These are phyloP conservation scores for Chitala chitala DNA, from an alignment of 2,113 vertebrate species.

Conservation along the genomic window DNA sequence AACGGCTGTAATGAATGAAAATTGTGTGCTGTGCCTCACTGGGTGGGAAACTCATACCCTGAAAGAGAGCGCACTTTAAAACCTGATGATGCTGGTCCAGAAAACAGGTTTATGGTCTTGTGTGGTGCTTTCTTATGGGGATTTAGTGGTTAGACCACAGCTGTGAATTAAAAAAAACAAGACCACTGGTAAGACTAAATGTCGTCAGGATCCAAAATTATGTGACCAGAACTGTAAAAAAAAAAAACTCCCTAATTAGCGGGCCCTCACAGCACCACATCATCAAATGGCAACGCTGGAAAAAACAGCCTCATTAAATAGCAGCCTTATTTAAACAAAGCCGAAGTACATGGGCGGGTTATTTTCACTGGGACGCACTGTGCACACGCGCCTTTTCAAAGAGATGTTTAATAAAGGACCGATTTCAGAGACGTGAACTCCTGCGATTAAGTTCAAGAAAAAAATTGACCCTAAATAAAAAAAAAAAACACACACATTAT, in stretches of 20 bases:
- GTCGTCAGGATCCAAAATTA: background rate
- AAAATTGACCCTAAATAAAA: background rate
- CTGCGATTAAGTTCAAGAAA: constrained; percentile 1
- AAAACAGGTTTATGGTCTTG: background rate
- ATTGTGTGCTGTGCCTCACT: background rate
- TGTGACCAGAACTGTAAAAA: background rate
- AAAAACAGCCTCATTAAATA: background rate
- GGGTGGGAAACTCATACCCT: background rate
- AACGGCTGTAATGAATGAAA: background rate
- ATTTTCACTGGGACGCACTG: background rate
- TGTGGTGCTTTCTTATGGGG: background rate
- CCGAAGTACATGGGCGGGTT: background rate
- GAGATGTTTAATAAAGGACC: background rate
- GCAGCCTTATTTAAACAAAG: constrained; percentile 9
- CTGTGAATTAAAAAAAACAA: background rate
- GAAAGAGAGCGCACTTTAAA: background rate
- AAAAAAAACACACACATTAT: background rate
- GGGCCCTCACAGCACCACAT: background rate
- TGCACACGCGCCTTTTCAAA: background rate
- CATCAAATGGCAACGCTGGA: background rate
- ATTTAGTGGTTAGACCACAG: background rate
- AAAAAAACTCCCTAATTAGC: background rate
- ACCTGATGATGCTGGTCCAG: background rate
- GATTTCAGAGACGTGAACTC: background rate
- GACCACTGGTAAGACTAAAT: background rate